phyloP scores from a whole-genome alignment of 2,797 vertebrate genomes.

The Chloroceryle amazona region DNA sequence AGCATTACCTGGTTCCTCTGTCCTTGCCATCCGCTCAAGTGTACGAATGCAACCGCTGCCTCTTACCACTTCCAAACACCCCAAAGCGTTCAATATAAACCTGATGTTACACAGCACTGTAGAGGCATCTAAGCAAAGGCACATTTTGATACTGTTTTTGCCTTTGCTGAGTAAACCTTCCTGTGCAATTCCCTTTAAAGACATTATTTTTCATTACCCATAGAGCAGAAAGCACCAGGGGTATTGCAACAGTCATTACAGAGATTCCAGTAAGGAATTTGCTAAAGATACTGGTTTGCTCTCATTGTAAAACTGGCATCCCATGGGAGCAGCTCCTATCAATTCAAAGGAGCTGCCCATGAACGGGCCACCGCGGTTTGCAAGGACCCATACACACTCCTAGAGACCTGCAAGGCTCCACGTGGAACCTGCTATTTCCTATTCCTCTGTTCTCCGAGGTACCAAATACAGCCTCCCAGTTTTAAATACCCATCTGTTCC shows the following conservation, averaged over 20 bases:
- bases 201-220: not conserved
- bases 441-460: not conserved
- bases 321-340: not conserved
- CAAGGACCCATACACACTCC: not conserved
- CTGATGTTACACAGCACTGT: accelerated
- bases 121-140: not conserved
- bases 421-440: not conserved
- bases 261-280: not conserved
- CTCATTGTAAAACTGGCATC: not conserved
- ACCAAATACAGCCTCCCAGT: not conserved
- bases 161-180: not conserved
- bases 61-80: not conserved
- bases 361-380: not conserved
- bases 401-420: not conserved
- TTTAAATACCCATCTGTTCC: not conserved
- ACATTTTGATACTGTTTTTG: not conserved
- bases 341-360: not conserved
- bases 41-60: not conserved
- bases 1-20: not conserved
- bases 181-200: not conserved
- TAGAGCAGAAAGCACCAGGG: not conserved
- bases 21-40: not conserved
- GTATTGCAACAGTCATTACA: not conserved
- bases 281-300: not conserved
- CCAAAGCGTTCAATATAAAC: not conserved